Conservation (phyloP, 2,113 vertebrate genomes). For the Castor canadensis region DNA sequence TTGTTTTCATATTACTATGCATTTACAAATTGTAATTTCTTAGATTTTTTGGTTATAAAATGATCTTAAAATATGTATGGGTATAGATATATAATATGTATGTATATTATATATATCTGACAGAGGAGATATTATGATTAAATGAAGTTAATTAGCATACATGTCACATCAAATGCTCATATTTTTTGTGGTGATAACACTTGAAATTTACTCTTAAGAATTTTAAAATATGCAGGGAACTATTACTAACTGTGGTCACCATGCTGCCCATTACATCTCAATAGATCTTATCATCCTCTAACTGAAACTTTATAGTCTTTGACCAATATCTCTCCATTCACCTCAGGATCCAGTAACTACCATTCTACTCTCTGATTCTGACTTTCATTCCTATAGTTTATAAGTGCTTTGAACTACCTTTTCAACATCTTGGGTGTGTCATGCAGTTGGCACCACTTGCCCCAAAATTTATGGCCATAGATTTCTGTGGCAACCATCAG, state of each 20-base stretch:
- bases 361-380: not conserved
- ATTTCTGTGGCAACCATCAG: not conserved
- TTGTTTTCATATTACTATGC: not conserved
- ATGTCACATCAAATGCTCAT: not conserved
- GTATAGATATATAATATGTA: not conserved
- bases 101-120: no score
- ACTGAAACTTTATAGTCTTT: not conserved
- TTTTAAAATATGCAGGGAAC: not conserved
- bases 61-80: no score
- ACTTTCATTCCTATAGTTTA: not conserved
- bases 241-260: not conserved
- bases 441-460: not conserved
- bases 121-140: no score
- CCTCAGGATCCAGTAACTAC: accelerated
- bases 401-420: not conserved
- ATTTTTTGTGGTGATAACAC: not conserved
- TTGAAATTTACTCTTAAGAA: not conserved
- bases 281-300: no score
- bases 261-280: not conserved
- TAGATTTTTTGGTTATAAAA: not conserved
- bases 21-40: not conserved
- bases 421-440: not conserved
- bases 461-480: not conserved
- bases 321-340: not conserved
- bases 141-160: not conserved